A percentile compares a stretch with the other conserved stretches of the same genome.
Evolutionary conservation across 2,888 invertebrate genomes (phyloP).

Genomic region (Idaea aversata): DNA sequence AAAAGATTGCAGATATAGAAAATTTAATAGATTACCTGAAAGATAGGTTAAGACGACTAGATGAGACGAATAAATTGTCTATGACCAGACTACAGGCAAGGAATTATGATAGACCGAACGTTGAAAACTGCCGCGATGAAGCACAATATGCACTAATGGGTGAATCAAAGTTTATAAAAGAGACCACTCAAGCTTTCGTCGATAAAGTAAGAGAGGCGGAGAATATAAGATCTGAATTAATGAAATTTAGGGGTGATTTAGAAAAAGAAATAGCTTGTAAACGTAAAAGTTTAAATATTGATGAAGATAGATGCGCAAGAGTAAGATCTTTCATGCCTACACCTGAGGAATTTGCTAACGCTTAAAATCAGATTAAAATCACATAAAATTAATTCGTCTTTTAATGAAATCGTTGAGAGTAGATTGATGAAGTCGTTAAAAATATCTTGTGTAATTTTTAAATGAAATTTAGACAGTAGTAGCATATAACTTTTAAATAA

Average conservation of each 20-base stretch:
- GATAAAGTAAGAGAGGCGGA: constrained; percentile 84
- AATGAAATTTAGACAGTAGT: not conserved
- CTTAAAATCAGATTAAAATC: constrained; percentile 32
- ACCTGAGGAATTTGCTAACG: constrained; percentile 82
- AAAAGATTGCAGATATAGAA: constrained; percentile 88
- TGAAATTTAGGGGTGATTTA: constrained; percentile 82
- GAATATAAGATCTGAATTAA: constrained; percentile 68
- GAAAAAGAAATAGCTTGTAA: constrained; percentile 87
- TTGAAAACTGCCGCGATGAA: constrained; percentile 91
- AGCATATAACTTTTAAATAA: not conserved
- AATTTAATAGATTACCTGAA: constrained; percentile 85
- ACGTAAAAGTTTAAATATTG: constrained; percentile 84
- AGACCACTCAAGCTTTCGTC: constrained; percentile 68
- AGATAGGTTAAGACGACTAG: constrained; percentile 84
- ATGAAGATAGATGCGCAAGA: constrained; percentile 81
- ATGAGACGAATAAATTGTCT: constrained; percentile 88
- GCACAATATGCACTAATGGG: constrained; percentile 87
- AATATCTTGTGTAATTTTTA: not conserved
- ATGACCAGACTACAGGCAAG: constrained; percentile 90
- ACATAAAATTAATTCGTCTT: constrained; percentile 7
- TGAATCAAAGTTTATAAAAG: constrained; percentile 84
- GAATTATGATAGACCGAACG: constrained; percentile 84
- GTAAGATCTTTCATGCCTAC: constrained; percentile 85
- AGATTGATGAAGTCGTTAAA: not conserved
- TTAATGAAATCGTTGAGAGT: not conserved